Conservation (phyloP, 2,888 invertebrate genomes). For the Erebia palarica region DNA sequence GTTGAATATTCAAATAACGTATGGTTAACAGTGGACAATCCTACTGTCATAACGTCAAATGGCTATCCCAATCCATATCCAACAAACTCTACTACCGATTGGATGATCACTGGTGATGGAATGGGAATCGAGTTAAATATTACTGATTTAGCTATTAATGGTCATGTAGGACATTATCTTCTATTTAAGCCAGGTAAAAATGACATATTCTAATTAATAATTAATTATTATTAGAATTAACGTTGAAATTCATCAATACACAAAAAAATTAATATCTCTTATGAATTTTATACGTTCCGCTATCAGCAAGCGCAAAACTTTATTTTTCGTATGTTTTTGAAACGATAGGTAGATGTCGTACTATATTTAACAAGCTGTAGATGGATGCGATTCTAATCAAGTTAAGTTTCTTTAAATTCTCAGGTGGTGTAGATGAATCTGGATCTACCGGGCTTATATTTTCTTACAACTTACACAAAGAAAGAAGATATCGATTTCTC, state of each 20-base stretch:
- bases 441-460: constrained; percentile 63
- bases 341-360: too few species aligned
- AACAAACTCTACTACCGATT: constrained; percentile 59
- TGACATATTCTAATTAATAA: background rate
- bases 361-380: too few species aligned
- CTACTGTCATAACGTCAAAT: constrained; percentile 58
- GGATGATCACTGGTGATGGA: constrained; percentile 67
- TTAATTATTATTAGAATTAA: too few species aligned
- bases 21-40: constrained; percentile 51
- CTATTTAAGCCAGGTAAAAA: constrained; percentile 67
- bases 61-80: constrained; percentile 62
- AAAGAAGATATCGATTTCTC: constrained; percentile 59
- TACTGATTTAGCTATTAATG: constrained; percentile 64
- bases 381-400: too few species aligned
- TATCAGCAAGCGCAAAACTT: too few species aligned
- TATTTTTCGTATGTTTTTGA: too few species aligned
- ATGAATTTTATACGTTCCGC: too few species aligned
- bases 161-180: constrained; percentile 64
- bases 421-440: constrained; percentile 60
- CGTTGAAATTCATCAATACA: too few species aligned
- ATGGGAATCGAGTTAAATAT: constrained; percentile 71
- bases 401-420: background rate
- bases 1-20: constrained; percentile 27
- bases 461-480: constrained; percentile 55
- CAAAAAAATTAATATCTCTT: too few species aligned